phyloP scores from a whole-genome alignment of 2,888 invertebrate genomes.

The Atrina japonica region DNA sequence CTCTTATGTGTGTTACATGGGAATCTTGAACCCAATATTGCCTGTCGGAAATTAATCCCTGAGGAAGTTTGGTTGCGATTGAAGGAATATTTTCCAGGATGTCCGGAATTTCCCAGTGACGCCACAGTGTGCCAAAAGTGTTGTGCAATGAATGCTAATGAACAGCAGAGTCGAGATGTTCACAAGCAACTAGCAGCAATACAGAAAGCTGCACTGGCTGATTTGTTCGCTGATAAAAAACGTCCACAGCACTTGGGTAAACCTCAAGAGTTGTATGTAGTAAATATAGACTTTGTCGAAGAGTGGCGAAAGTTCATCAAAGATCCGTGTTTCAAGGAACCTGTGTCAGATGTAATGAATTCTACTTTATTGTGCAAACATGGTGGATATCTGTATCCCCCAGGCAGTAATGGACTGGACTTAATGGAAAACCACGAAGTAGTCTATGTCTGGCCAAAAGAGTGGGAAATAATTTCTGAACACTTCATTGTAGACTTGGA shows the following conservation, averaged over 20 bases:
- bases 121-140: slow-evolving; percentile 72
- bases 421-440: slow-evolving; percentile 49
- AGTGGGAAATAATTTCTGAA: slow-evolving; percentile 67
- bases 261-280: slow-evolving; percentile 58
- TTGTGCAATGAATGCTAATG: slow-evolving; percentile 56
- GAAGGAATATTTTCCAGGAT: slow-evolving; percentile 81
- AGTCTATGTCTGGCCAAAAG: slow-evolving; percentile 65
- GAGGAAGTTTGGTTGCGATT: slow-evolving; percentile 83
- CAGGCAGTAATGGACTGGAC: slow-evolving; percentile 50
- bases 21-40: slow-evolving; percentile 78
- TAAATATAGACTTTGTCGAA: slow-evolving; percentile 79
- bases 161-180: slow-evolving; percentile 53
- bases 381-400: slow-evolving; percentile 70
- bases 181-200: slow-evolving; percentile 68
- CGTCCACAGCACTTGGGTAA: slow-evolving; percentile 72
- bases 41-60: slow-evolving; percentile 82
- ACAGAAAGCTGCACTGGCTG: slow-evolving; percentile 78
- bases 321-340: slow-evolving; percentile 67
- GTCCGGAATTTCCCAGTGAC: slow-evolving; percentile 68
- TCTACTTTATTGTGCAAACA: slow-evolving; percentile 74
- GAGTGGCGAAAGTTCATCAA: slow-evolving; percentile 81
- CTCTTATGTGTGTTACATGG: slow-evolving; percentile 83
- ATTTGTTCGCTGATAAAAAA: slow-evolving; percentile 79
- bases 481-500: slow-evolving; percentile 68
- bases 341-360: slow-evolving; percentile 67